Evolutionary conservation across 1,140 invertebrate genomes (phyloP), one percentile per base, ranked within the genome.

Genomic region (Idris sp.): DNA sequence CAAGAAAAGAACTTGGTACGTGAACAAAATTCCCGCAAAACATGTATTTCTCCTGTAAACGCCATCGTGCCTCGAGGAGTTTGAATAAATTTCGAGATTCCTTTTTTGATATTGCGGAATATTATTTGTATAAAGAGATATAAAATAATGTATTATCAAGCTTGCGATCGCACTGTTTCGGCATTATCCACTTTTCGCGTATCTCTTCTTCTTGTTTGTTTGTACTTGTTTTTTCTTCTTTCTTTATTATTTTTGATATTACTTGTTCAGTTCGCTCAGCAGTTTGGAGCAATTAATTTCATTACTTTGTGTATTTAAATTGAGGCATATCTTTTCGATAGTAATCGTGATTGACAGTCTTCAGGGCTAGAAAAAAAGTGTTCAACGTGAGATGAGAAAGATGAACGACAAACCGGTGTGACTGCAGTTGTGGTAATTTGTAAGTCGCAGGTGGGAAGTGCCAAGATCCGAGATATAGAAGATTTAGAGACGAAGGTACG

Each of bases 361-460:
- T n/a, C n/a, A n/a, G n/a, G n/a, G n/a, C n/a, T n/a, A n/a, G n/a
- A n/a, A n/a, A 48, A 69, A 76, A 76, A 76, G 68, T 72, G 62
- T 44, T 54, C 22, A 62, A 67, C 40, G 36, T 13, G 56, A 68
- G 71, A 72, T 73, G 44, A 33, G 44, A 73, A 75, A 74, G 77
- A 79, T 68, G 69, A 74, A 76, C 77, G 77, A 77, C 59, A 68
- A 78, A 77, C 72, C 79, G 73, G 69, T 78, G 56, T 76, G 74
- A 74, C 77, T 76, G 74, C 79, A 82, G 78, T 80, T 82, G 81
- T 61, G 79, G 81, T 83, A 84, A 84, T 84, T 84, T 84, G 82
- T 84, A 83, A 84, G 81, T 81, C 80, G 80, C 83, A 84, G 81
- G 81, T 84, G 83, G 79, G 81, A 83, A 84, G 77, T 81, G 76